Conservation (phyloP, 2,113 vertebrate species). For the Engystomops pustulosus region DNA sequence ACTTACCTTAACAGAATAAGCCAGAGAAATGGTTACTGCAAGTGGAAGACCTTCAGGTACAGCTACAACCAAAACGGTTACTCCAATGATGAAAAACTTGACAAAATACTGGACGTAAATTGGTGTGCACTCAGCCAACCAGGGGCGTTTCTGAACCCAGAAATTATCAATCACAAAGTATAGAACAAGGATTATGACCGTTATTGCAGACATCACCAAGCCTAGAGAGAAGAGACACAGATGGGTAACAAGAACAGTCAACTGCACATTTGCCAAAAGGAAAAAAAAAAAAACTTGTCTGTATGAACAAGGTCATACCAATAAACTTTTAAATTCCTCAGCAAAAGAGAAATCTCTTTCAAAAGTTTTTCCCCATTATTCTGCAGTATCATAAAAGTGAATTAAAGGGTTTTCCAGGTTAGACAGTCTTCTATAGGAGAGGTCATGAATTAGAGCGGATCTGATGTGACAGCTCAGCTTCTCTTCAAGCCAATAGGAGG, state of each 20-base stretch:
- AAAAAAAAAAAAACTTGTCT: background rate
- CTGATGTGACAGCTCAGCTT: too few species aligned
- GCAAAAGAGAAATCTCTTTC: too few species aligned
- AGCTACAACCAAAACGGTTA: slow-evolving; percentile 96
- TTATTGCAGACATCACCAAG: slow-evolving; percentile 96
- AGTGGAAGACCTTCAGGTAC: slow-evolving; percentile 97
- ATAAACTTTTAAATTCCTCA: too few species aligned
- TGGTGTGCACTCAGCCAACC: slow-evolving; percentile 92
- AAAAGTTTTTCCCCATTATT: too few species aligned
- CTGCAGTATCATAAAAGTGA: too few species aligned
- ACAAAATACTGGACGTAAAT: slow-evolving; percentile 99
- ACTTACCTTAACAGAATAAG: slow-evolving; percentile 97
- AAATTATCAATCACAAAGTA: slow-evolving; percentile 96
- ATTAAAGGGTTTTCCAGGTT: too few species aligned
- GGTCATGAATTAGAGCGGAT: too few species aligned
- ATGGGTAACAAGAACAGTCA: too few species aligned
- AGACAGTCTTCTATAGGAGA: too few species aligned
- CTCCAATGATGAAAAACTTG: slow-evolving; percentile 99
- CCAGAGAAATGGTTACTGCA: slow-evolving; percentile 96
- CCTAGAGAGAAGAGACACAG: slow-evolving; percentile 74
- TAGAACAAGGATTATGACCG: slow-evolving; percentile 95
- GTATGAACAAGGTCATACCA: background rate
- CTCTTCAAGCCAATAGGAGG: too few species aligned
- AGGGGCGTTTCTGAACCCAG: slow-evolving; percentile 89
- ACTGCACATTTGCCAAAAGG: background rate